Evolutionary conservation across 2,797 vertebrate genomes (phyloP), one percentile per base, ranked within the genome.

Genomic region (Sebastes baramenuke): DNA sequence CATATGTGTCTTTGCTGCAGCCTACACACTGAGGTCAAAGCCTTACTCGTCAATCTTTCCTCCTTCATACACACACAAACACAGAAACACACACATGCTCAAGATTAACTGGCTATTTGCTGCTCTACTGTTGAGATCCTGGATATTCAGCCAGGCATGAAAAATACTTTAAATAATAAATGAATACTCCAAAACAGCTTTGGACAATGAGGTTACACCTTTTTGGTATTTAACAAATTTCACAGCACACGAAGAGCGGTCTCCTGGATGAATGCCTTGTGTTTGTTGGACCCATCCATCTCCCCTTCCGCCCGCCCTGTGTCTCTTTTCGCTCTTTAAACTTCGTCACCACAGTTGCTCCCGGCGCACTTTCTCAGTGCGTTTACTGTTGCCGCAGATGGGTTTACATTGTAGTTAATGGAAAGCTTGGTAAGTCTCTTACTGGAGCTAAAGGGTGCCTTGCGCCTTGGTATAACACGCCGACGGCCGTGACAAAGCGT

Each of bases 21-120:
- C 84, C 89, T 87, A 89, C 84, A 89, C 84, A 79, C 86, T 56
- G 80, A 92, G 91, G 90, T 92, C 92, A 85, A 80, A 81, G 85
- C 80, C 87, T 75, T 38, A 55, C 81, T 87, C 81, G 72, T 91
- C 88, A 89, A 88, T 93, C 89, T 78, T 73, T 12, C 54, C 72
- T 82, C 72, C 62, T 7, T 61, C 59, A 3, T 7, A 34, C 72
- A 30, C 25, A 55, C 55, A 64, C 30, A 72, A 68, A 62, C 67
- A 46, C 38, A 67, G 24, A 65, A 71, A 55, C 46, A 70, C 29
- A 77, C 61, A 54, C 36, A 38, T 54, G 20, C 67, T 62, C 66
- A 65, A 7, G 46, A 81, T 32, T 58, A 74, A 34, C 54, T 36
- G 59, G 14, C 52, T 66, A 5, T 66, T 73, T 69, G 8, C 54